These are phyloP conservation scores for Ceratothoa steindachneri DNA, from an alignment of 2,888 invertebrate species.

Conservation along the genomic window DNA sequence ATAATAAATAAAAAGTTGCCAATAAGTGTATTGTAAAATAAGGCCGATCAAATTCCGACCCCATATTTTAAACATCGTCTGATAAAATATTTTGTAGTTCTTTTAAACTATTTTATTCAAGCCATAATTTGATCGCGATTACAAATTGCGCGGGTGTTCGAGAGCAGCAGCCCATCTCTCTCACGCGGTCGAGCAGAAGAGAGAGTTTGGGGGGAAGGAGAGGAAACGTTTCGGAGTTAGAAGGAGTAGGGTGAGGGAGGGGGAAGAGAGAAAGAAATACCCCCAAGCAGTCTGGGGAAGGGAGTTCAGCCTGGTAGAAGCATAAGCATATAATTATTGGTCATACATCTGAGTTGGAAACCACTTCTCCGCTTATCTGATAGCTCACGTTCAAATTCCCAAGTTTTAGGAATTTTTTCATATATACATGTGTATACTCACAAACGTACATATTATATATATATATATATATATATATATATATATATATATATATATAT, in stretches of 20 bases:
- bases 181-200: background rate
- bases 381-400: background rate
- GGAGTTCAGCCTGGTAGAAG: background rate
- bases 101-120: background rate
- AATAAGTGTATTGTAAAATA: background rate
- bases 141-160: conserved; percentile 2
- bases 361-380: conserved; percentile 4
- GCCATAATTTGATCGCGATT: background rate
- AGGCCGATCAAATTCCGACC: background rate
- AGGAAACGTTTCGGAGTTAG: background rate
- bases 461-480: background rate
- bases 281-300: background rate
- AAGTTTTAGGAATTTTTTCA: background rate
- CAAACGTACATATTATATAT: conserved; percentile 8
- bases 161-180: background rate
- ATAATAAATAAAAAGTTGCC: background rate
- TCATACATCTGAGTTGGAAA: conserved; percentile 15
- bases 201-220: background rate
- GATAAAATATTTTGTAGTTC: background rate
- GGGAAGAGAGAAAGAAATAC: background rate
- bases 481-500: conserved; percentile 10
- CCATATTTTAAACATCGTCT: background rate
- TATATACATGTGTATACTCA: too few species aligned
- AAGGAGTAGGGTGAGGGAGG: background rate
- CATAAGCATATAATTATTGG: conserved; percentile 18